phyloP scores from a whole-genome alignment of 2,113 vertebrate species.

The Datnioides undecimradiatus region DNA sequence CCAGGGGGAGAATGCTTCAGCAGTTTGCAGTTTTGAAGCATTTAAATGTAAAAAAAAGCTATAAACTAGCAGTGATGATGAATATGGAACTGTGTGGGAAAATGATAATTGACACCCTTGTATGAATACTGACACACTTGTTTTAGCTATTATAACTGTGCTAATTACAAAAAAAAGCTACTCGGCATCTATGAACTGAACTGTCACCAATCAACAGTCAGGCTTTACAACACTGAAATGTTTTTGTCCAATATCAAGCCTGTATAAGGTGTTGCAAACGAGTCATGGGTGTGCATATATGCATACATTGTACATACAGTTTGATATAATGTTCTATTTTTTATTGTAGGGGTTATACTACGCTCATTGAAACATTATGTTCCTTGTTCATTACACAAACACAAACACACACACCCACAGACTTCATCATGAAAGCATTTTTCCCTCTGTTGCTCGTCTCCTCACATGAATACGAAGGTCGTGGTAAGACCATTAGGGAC shows the following conservation, averaged over 20 bases:
- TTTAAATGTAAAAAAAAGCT: neutral
- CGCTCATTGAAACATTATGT: neutral
- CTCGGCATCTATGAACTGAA: neutral
- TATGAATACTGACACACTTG: neutral
- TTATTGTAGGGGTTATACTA: too few relatives aligned
- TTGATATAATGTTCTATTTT: neutral
- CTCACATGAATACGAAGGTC: conserved; percentile 32
- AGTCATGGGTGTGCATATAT: neutral
- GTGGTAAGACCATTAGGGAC: conserved; percentile 64
- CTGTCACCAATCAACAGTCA: neutral
- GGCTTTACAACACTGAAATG: neutral
- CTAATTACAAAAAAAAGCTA: neutral
- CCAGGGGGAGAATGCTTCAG: neutral
- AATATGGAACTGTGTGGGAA: neutral
- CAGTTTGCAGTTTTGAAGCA: neutral
- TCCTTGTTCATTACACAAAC: conserved; percentile 3
- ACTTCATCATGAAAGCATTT: conserved; percentile 32
- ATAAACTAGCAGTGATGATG: neutral
- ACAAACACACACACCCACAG: conserved; percentile 1
- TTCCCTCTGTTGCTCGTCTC: conserved; percentile 42
- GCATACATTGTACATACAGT: neutral
- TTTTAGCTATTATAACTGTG: neutral
- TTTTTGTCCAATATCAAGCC: neutral
- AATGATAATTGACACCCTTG: neutral
- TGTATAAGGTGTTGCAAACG: too few relatives aligned